A percentile compares a stretch with the other conserved stretches of the same genome.
These are phyloP conservation scores for Spisula subtruncata DNA, from an alignment of 2,888 invertebrate species.

Conservation along the genomic window DNA sequence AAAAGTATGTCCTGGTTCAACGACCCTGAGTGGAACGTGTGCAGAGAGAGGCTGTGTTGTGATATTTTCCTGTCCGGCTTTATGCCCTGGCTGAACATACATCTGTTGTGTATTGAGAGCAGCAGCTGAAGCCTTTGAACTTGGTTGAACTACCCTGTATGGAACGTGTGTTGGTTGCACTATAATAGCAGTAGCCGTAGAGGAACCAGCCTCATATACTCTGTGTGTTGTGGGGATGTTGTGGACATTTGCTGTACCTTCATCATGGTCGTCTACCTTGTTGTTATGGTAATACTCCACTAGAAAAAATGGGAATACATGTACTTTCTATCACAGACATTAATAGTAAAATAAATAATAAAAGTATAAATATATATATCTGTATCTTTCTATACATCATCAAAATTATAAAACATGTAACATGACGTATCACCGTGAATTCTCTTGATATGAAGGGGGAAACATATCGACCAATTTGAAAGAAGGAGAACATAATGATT, in stretches of 20 bases:
- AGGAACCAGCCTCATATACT: constrained; percentile 30
- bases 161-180: constrained; percentile 28
- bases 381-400: too few species aligned
- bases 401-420: too few species aligned
- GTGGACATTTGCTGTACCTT: constrained; percentile 16
- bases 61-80: too few species aligned
- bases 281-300: constrained; percentile 64
- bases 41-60: neutral
- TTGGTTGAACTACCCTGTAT: too few species aligned
- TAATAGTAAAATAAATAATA: too few species aligned
- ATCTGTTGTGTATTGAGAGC: neutral
- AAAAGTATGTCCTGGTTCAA: neutral
- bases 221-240: neutral
- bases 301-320: constrained; percentile 33
- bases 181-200: constrained; percentile 22
- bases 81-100: too few species aligned
- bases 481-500: too few species aligned
- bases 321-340: too few species aligned
- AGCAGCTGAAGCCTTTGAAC: neutral
- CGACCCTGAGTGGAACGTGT: neutral
- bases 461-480: too few species aligned
- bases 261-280: constrained; percentile 41
- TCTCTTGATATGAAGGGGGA: too few species aligned
- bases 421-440: too few species aligned
- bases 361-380: too few species aligned